Percentiles rank a stretch among this genome's conserved stretches.
Evolutionary conservation across 64 coral and sea anemone species (phyloP).

Genomic region (Stylophora pistillata): DNA sequence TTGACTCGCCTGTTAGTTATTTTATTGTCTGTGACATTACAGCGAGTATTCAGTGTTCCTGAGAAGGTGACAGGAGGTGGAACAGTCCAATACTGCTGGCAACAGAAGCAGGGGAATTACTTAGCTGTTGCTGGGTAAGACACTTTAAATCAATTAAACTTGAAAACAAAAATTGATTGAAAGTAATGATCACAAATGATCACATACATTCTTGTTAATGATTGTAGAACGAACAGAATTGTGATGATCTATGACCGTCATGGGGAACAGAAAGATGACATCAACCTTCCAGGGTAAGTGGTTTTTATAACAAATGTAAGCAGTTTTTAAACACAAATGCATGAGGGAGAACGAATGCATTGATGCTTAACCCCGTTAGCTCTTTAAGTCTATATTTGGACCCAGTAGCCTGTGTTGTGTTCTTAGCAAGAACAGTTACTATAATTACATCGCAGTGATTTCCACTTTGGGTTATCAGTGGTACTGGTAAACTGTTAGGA

Average conservation of each 20-base stretch:
- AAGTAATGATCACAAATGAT: too few species aligned
- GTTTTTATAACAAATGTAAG: too few species aligned
- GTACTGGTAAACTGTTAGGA: too few species aligned
- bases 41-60: conserved; percentile 96
- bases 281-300: conserved; percentile 91
- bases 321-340: too few species aligned
- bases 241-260: conserved; percentile 96
- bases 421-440: too few species aligned
- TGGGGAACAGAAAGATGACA: conserved; percentile 95
- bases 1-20: not conserved
- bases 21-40: conserved; percentile 2
- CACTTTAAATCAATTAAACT: not conserved
- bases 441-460: too few species aligned
- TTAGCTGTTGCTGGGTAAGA: conserved; percentile 92
- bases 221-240: conserved; percentile 74
- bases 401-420: too few species aligned
- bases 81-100: conserved; percentile 86
- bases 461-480: too few species aligned
- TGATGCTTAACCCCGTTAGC: too few species aligned
- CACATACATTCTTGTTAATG: not conserved
- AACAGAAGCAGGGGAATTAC: conserved; percentile 90
- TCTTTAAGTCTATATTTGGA: too few species aligned
- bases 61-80: conserved; percentile 92
- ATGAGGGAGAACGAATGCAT: too few species aligned
- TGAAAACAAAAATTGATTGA: too few species aligned